Conservation (phyloP, 2,113 vertebrate species). For the Datnioides undecimradiatus region DNA sequence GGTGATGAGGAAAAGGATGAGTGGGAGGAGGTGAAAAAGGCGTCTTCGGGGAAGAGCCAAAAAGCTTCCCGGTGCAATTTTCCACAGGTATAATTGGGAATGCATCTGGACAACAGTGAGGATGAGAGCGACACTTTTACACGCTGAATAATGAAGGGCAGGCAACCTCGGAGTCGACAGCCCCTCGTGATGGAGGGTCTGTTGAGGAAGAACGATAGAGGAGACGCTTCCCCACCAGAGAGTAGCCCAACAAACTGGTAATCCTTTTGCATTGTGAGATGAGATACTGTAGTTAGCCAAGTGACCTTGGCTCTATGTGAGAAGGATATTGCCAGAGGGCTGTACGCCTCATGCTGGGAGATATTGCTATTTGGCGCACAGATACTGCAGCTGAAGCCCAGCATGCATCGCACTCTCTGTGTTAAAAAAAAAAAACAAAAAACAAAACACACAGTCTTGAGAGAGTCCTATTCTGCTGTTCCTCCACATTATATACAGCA, state of each 20-base stretch:
- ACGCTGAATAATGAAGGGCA: constrained; percentile 12
- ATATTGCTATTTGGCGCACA: constrained; percentile 68
- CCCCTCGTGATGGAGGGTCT: constrained; percentile 25
- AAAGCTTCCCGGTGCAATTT: constrained; percentile 6
- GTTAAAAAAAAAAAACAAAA: background rate
- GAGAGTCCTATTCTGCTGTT: constrained; percentile 3
- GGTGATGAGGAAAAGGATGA: constrained; percentile 9
- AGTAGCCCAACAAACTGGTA: constrained; percentile 41
- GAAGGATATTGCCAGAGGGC: constrained; percentile 74
- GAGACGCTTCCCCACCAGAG: constrained; percentile 29
- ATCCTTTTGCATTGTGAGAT: constrained; percentile 66
- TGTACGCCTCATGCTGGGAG: constrained; percentile 67
- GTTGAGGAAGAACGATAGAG: constrained; percentile 22
- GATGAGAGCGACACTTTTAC: constrained; percentile 12
- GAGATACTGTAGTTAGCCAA: constrained; percentile 64
- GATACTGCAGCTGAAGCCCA: constrained; percentile 62
- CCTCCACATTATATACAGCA: background rate
- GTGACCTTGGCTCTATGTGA: constrained; percentile 76
- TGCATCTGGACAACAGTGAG: constrained; percentile 23
- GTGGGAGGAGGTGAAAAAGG: constrained; percentile 53
- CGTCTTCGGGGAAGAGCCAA: constrained; percentile 38
- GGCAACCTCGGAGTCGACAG: constrained; percentile 3
- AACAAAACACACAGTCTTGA: constrained; percentile 15
- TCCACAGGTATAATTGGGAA: constrained; percentile 46
- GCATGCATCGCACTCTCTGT: constrained; percentile 47